Conservation (phyloP, 2,888 invertebrate genomes). For the Limnephilus rhombicus region DNA sequence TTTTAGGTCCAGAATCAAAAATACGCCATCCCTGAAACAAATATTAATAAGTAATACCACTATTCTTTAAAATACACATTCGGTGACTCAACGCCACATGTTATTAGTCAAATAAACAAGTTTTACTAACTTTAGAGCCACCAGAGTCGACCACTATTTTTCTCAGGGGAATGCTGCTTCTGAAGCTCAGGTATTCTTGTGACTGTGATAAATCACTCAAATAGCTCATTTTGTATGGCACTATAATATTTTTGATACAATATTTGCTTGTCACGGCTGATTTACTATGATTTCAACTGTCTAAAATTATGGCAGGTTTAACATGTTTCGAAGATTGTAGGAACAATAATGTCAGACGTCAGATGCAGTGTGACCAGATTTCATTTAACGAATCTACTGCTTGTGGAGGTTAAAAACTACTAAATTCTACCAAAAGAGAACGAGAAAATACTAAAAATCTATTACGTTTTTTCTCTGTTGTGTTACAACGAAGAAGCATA, state of each 20-base stretch:
- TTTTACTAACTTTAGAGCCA: constrained; percentile 82
- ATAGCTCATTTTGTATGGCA: constrained; percentile 77
- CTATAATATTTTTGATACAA: neutral
- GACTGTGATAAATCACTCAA: constrained; percentile 85
- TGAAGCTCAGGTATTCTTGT: constrained; percentile 87
- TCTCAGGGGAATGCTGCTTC: constrained; percentile 85
- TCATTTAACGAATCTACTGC: no score
- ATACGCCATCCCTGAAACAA: constrained; percentile 86
- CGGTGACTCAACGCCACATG: constrained; percentile 8
- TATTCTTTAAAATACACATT: neutral
- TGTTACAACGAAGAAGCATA: no score
- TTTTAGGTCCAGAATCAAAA: constrained; percentile 92
- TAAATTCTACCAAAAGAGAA: no score
- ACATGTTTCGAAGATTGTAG: constrained; percentile 27
- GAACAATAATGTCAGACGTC: neutral
- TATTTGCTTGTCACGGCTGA: neutral
- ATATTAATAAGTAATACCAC: neutral
- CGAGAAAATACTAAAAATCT: no score
- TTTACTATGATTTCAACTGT: neutral
- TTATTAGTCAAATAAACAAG: constrained; percentile 29
- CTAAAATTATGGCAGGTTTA: neutral
- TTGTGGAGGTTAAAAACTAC: no score
- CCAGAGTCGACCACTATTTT: constrained; percentile 90
- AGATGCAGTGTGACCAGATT: no score
- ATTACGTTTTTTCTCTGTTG: no score